A percentile compares a stretch with the other conserved stretches of the same genome.
Evolutionary conservation across 2,797 vertebrate species (phyloP).

Genomic region (Sebastes hubbsi): DNA sequence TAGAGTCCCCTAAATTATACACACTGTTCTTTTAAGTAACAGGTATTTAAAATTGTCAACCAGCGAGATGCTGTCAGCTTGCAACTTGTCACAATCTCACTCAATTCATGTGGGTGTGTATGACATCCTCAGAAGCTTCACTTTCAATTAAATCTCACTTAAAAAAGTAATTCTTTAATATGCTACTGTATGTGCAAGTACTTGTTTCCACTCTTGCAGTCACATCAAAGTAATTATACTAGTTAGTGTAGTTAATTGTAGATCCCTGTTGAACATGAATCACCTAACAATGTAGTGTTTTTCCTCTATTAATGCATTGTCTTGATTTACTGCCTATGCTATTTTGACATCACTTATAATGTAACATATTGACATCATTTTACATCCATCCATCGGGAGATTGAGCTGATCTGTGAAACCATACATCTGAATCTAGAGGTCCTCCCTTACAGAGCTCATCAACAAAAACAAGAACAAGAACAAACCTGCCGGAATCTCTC

Average conservation of each 20-base stretch:
- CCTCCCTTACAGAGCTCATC: constrained; percentile 26
- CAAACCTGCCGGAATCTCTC: background rate
- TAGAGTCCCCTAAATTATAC: background rate
- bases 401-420: background rate
- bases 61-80: background rate
- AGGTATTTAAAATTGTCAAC: background rate
- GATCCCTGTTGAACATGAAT: background rate
- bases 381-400: background rate
- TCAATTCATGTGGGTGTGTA: background rate
- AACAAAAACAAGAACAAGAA: constrained; percentile 21
- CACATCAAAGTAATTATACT: background rate
- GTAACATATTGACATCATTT: background rate
- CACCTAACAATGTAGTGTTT: background rate
- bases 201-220: background rate
- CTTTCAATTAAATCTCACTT: background rate
- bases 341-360: background rate
- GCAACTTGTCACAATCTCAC: background rate
- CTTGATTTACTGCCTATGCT: background rate
- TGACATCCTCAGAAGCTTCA: background rate
- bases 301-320: background rate
- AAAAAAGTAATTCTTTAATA: background rate
- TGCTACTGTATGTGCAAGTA: background rate
- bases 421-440: background rate
- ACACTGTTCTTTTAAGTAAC: background rate
- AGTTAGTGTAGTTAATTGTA: background rate